Conservation (phyloP, 1,140 invertebrate species). For the Subanguina moxae region DNA sequence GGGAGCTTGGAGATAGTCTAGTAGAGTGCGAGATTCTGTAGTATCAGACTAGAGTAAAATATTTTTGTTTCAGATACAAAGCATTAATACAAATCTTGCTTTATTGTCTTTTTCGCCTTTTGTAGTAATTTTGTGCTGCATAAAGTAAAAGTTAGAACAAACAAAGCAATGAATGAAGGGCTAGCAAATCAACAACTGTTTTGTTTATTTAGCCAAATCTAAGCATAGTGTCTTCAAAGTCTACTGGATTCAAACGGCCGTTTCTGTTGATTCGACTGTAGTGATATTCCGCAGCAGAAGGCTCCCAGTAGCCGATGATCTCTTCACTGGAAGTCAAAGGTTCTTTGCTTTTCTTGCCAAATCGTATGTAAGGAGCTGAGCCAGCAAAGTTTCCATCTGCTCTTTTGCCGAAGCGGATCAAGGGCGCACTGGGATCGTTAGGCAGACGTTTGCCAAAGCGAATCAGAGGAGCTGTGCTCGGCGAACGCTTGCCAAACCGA, state of each 20-base stretch:
- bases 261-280: slow-evolving; percentile 17
- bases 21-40: too few species aligned
- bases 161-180: too few species aligned
- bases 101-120: too few species aligned
- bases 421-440: slow-evolving; percentile 19
- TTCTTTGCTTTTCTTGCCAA: slow-evolving; percentile 30
- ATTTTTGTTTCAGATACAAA: not conserved
- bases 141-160: too few species aligned
- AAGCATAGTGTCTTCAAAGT: slow-evolving; percentile 30
- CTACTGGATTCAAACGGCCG: slow-evolving; percentile 25
- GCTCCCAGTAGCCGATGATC: not conserved
- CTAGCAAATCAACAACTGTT: too few species aligned
- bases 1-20: too few species aligned
- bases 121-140: too few species aligned
- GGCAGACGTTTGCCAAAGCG: slow-evolving; percentile 41
- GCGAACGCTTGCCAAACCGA: slow-evolving; percentile 14
- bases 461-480: slow-evolving; percentile 30
- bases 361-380: slow-evolving; percentile 36
- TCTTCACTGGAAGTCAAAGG: slow-evolving; percentile 9
- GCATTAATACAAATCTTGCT: not conserved
- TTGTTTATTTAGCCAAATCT: slow-evolving; percentile 17
- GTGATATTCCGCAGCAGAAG: slow-evolving; percentile 1
- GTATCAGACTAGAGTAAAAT: not conserved
- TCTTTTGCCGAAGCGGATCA: slow-evolving; percentile 45
- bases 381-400: not conserved